Base-by-base conservation (phyloP, 2,113 vertebrate species). In the Cyprinodon variegatus region DNA sequence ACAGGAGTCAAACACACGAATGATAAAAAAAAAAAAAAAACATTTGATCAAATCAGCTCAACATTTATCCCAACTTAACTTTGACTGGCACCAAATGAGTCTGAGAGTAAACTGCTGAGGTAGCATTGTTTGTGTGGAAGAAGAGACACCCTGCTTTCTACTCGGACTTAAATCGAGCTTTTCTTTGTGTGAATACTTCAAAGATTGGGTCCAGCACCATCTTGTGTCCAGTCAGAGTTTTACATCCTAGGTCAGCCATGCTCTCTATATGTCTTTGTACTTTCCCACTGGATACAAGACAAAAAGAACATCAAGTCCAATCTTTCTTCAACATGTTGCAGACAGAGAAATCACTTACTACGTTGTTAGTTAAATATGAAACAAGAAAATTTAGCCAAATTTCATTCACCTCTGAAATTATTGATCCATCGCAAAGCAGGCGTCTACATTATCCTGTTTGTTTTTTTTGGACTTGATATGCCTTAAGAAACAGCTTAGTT, bases 291-390 rank as follows among this genome's bases (percentile, higher is more conserved):
- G 37, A 43, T 22, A 37, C 20, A 22, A 73, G 37, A 79, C 37
- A 63, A 38, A n/a, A 65, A 83, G 59, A 60, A 71, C 11, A 68
- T 40, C 70, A 68, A 13, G 76, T 75, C 43, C 66, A 53, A 11
- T 70, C 45, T 65, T 40, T 68, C 40, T 39, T 70, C 74, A 78
- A 45, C 17, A 20, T 38, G 70, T 48, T 22, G 36, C 61, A 66
- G 65, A 45, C 43, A 61, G 22, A 65, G 50, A 69, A 53, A 61
- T 43, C 65, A 68, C 45, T 20, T 20, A 53, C 50, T 1, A 57
- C 20, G 17, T 20, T 45, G 14, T 38, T 40, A 65, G 37, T 43
- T 37, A 12, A 66, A 75, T 11, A 70, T 50, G 60, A 22, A 15
- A 40, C 40, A 14, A 11, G 11, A n/a, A 38, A 37, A 50, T 6